Evolutionary conservation across 2,797 vertebrate species (phyloP).

Genomic region (Odontamblyopus lacepedii): DNA sequence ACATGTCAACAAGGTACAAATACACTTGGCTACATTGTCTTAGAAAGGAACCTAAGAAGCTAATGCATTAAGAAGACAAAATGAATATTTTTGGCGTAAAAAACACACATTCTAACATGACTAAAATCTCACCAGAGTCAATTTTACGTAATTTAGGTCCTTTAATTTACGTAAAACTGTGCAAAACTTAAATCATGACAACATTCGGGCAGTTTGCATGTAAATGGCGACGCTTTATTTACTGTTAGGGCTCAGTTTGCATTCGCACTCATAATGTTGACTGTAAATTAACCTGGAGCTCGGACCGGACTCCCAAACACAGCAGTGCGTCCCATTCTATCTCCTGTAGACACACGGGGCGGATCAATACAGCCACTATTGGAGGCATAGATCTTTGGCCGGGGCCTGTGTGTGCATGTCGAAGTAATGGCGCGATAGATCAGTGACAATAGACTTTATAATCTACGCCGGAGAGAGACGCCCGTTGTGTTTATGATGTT

Average conservation of each 20-base stretch:
- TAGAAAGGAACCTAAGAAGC: too few relatives aligned
- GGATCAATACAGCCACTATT: conserved; percentile 65
- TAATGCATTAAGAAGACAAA: too few relatives aligned
- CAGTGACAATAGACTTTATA: conserved; percentile 29
- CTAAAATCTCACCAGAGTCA: too few relatives aligned
- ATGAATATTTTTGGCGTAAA: too few relatives aligned
- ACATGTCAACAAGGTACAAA: too few relatives aligned
- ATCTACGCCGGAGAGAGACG: neutral
- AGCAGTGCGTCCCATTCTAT: conserved; percentile 49
- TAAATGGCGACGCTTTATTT: conserved; percentile 51
- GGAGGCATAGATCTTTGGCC: conserved; percentile 62
- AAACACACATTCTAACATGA: too few relatives aligned
- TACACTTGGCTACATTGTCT: too few relatives aligned
- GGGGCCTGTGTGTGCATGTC: conserved; percentile 45
- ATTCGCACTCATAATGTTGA: conserved; percentile 36
- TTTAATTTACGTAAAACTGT: neutral
- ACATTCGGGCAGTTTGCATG: neutral
- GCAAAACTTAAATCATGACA: neutral
- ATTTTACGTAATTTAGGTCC: too few relatives aligned
- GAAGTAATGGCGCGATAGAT: conserved; percentile 34
- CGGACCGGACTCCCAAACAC: conserved; percentile 9
- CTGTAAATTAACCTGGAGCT: conserved; percentile 35
- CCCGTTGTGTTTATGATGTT: conserved; percentile 12
- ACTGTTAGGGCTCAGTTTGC: conserved; percentile 36
- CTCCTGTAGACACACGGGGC: conserved; percentile 45